Evolutionary conservation across 2,888 invertebrate species (phyloP).

Genomic region (Stenichneumon culpator): DNA sequence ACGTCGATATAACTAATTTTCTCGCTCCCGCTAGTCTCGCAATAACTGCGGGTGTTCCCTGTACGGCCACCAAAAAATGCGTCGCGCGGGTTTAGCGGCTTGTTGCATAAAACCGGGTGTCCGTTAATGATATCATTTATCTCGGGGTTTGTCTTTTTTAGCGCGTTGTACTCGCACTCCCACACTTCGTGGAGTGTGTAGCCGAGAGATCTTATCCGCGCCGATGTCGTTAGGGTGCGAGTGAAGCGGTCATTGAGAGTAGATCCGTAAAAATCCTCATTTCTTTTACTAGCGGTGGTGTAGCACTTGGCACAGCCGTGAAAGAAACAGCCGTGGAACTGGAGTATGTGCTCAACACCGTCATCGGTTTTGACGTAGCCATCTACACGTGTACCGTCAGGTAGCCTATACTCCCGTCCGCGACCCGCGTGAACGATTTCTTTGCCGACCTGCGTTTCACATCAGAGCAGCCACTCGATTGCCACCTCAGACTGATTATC

Average conservation of each 20-base stretch:
- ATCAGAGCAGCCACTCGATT: background rate
- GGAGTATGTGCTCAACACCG: background rate
- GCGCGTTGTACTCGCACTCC: too few relatives aligned
- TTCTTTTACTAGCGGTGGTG: background rate
- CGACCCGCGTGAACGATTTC: slow-evolving; percentile 22
- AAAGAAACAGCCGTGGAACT: too few relatives aligned
- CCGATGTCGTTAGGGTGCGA: background rate
- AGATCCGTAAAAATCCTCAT: background rate
- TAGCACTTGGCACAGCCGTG: background rate
- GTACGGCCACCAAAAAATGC: background rate
- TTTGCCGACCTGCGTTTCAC: background rate
- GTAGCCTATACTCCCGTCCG: slow-evolving; percentile 29
- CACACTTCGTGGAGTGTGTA: too few relatives aligned
- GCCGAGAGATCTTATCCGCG: too few relatives aligned
- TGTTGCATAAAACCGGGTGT: too few relatives aligned
- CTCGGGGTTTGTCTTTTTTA: too few relatives aligned
- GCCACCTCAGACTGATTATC: background rate
- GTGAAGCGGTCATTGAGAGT: background rate
- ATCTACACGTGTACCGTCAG: slow-evolving; percentile 29
- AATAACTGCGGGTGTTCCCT: background rate
- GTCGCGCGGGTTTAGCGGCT: too few relatives aligned
- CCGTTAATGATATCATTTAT: too few relatives aligned
- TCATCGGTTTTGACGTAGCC: slow-evolving; percentile 38
- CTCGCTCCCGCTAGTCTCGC: too few relatives aligned
- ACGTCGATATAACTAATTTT: too few relatives aligned